phyloP scores from a whole-genome alignment of 2,888 invertebrate species.

The Erebia palarica region DNA sequence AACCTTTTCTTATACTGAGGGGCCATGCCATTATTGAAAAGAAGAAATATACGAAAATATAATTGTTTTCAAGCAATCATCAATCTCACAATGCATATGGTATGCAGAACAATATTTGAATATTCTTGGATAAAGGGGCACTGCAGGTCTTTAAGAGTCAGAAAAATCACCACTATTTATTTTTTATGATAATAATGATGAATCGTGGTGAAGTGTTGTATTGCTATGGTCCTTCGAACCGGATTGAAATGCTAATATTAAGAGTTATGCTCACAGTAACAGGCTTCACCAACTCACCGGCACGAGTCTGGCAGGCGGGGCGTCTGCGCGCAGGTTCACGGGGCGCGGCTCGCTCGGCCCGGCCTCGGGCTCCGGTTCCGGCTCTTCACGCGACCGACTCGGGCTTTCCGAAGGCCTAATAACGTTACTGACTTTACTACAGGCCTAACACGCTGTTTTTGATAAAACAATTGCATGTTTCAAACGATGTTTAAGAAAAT shows the following conservation, averaged over 20 bases:
- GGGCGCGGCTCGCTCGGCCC: conserved; percentile 40
- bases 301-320: conserved; percentile 37
- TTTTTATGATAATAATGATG: background rate
- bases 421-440: background rate
- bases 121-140: too few species aligned
- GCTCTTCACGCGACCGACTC: conserved; percentile 36
- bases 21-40: too few species aligned
- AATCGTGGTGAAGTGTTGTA: background rate
- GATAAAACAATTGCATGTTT: background rate
- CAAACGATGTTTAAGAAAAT: background rate
- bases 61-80: background rate
- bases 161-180: background rate
- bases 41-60: too few species aligned
- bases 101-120: too few species aligned
- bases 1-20: too few species aligned
- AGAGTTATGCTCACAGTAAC: conserved; percentile 35
- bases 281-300: conserved; percentile 43
- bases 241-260: background rate
- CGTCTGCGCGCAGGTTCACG: conserved; percentile 36
- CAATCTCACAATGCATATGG: too few species aligned
- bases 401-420: conserved; percentile 33
- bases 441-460: background rate
- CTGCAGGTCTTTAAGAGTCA: too few species aligned
- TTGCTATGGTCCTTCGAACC: conserved; percentile 12
- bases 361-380: conserved; percentile 46